A percentile compares a stretch with the other conserved stretches of the same genome.
phyloP scores from a whole-genome alignment of 1,140 invertebrate species.

The Drosophila takahashii region DNA sequence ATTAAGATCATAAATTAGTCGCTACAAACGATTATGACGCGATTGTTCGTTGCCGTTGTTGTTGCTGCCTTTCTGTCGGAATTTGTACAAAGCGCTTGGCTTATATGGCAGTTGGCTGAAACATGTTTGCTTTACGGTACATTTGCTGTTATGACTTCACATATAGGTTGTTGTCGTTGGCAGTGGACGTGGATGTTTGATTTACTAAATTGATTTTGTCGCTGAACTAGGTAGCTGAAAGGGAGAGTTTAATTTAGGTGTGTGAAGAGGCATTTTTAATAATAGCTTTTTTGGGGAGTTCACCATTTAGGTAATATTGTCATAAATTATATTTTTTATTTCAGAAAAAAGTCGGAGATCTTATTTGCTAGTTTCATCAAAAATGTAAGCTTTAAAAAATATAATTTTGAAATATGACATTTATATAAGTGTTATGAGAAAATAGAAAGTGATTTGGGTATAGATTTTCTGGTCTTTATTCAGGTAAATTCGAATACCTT shows the following conservation, averaged over 20 bases:
- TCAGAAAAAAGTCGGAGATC: no score
- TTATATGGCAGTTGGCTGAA: conserved; percentile 65
- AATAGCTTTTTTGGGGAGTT: background rate
- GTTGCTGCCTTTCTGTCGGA: conserved; percentile 38
- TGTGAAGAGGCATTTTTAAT: conserved; percentile 5
- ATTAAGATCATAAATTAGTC: conserved; percentile 83
- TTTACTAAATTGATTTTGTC: conserved; percentile 65
- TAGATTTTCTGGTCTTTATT: no score
- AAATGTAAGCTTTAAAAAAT: no score
- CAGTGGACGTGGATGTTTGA: conserved; percentile 47
- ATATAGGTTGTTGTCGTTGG: conserved; percentile 9
- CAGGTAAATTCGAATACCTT: background rate
- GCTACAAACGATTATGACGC: conserved; percentile 82
- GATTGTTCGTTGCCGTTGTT: conserved; percentile 53
- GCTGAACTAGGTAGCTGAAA: conserved; percentile 33
- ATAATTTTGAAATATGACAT: no score
- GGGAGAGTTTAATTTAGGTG: conserved; percentile 38
- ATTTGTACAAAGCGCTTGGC: conserved; percentile 64
- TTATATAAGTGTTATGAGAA: no score
- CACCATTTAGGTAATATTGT: background rate
- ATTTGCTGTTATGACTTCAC: conserved; percentile 76
- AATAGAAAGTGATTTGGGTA: no score
- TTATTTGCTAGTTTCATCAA: no score
- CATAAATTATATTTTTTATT: background rate
- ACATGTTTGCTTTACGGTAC: conserved; percentile 79